phyloP scores from a whole-genome alignment of 2,113 vertebrate species.

The Erythrolamprus reginae region DNA sequence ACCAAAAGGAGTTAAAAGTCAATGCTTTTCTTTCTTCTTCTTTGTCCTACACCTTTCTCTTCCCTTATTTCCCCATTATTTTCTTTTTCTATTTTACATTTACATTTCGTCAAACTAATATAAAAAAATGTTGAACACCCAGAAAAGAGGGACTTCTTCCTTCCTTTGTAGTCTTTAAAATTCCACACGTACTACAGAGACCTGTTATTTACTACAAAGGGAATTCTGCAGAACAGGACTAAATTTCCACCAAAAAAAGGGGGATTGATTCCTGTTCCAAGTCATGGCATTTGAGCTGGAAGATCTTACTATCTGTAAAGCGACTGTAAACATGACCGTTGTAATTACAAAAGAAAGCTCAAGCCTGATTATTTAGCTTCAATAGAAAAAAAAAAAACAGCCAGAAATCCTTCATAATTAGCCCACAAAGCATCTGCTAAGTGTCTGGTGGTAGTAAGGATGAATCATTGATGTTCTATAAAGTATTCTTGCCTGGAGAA shows the following conservation, averaged over 20 bases:
- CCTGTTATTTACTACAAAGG: neutral
- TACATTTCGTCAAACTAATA: neutral
- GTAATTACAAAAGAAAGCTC: neutral
- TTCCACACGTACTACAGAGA: neutral
- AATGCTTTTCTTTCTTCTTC: too few species aligned
- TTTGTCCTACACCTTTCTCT: too few species aligned
- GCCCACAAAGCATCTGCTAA: neutral
- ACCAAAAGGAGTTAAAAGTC: too few species aligned
- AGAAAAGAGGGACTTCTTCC: neutral
- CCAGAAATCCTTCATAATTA: neutral
- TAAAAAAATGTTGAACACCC: neutral
- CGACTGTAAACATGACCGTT: neutral
- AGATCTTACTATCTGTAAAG: neutral
- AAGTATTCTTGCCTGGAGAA: neutral
- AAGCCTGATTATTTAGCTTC: neutral
- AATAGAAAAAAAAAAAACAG: rapidly evolving
- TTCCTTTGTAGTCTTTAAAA: neutral
- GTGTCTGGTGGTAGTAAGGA: neutral
- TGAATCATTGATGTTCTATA: neutral
- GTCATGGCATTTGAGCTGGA: neutral
- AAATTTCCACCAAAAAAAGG: neutral
- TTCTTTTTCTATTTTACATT: too few species aligned
- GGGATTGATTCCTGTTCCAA: neutral
- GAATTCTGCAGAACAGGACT: neutral
- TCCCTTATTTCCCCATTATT: too few species aligned